These are phyloP conservation scores for Tillus elongatus DNA, from an alignment of 2,888 invertebrate species.

Conservation along the genomic window DNA sequence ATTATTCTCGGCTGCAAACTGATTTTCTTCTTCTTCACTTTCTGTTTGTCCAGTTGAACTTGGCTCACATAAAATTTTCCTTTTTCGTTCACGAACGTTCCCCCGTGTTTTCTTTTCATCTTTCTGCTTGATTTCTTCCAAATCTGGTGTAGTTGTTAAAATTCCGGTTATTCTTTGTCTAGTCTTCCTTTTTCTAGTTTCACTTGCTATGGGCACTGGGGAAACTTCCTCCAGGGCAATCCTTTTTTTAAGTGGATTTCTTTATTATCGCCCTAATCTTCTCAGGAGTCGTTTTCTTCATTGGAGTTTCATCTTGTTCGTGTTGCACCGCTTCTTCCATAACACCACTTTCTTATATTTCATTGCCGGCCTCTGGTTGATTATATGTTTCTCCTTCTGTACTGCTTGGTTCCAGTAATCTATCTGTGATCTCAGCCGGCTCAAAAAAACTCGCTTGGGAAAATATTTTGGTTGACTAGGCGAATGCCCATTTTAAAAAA, in stretches of 20 bases:
- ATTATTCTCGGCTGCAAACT: not conserved
- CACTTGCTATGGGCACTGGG: conserved; percentile 5
- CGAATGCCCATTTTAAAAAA: conserved; percentile 13
- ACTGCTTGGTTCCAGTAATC: conserved; percentile 9
- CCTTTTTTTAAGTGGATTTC: not conserved
- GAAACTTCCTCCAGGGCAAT: conserved; percentile 5
- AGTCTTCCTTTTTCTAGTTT: conserved; percentile 5
- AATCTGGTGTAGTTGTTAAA: conserved; percentile 7
- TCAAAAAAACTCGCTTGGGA: conserved; percentile 6
- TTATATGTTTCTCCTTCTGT: not conserved
- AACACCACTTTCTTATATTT: conserved; percentile 7
- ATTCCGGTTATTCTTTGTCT: conserved; percentile 6
- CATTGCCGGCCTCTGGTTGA: conserved; percentile 2
- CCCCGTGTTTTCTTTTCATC: conserved; percentile 5
- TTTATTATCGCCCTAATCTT: not conserved
- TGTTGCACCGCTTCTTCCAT: conserved; percentile 5
- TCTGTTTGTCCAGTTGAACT: conserved; percentile 2
- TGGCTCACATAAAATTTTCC: conserved; percentile 3
- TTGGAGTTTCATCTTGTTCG: conserved; percentile 5
- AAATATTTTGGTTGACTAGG: conserved; percentile 14
- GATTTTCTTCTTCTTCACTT: conserved; percentile 7
- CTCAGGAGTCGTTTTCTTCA: conserved; percentile 6
- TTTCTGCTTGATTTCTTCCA: conserved; percentile 2
- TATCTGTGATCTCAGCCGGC: conserved; percentile 8
- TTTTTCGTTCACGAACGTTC: conserved; percentile 5